A percentile compares a stretch with the other conserved stretches of the same genome.
Conservation (phyloP, 2,797 vertebrate genomes). For the Lagothrix lagotricha region DNA sequence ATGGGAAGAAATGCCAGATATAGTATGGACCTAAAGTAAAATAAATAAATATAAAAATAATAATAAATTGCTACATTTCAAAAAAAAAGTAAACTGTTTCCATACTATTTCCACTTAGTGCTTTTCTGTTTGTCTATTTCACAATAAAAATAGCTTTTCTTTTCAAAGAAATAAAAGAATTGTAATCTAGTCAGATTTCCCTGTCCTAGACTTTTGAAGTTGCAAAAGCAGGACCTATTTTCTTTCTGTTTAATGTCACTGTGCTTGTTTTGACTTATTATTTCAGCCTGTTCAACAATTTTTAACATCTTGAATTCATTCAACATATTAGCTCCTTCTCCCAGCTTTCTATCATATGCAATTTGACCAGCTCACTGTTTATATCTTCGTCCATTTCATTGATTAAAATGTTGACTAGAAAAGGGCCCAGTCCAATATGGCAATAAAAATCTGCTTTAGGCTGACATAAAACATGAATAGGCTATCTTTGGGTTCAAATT, state of each 20-base stretch:
- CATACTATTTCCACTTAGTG: too few species aligned
- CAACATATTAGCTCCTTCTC: background rate
- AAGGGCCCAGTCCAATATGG: background rate
- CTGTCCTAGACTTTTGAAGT: background rate
- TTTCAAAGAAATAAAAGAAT: background rate
- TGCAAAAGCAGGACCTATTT: background rate
- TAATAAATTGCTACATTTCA: too few species aligned
- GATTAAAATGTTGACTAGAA: constrained; percentile 12
- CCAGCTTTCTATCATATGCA: background rate
- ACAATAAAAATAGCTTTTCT: too few species aligned
- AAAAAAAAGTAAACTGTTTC: too few species aligned
- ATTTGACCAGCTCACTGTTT: background rate
- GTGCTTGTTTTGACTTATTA: constrained; percentile 19
- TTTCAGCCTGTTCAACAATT: background rate
- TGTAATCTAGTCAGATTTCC: background rate
- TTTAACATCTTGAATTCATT: constrained; percentile 4
- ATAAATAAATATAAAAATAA: too few species aligned
- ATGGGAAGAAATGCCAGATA: too few species aligned
- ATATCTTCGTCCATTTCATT: background rate
- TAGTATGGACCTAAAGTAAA: too few species aligned
- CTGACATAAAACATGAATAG: background rate
- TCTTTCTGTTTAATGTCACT: background rate
- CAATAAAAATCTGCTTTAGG: background rate
- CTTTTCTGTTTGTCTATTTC: too few species aligned
- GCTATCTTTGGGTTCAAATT: background rate